phyloP scores from a whole-genome alignment of 2,113 vertebrate genomes.

The Sorex araneus region DNA sequence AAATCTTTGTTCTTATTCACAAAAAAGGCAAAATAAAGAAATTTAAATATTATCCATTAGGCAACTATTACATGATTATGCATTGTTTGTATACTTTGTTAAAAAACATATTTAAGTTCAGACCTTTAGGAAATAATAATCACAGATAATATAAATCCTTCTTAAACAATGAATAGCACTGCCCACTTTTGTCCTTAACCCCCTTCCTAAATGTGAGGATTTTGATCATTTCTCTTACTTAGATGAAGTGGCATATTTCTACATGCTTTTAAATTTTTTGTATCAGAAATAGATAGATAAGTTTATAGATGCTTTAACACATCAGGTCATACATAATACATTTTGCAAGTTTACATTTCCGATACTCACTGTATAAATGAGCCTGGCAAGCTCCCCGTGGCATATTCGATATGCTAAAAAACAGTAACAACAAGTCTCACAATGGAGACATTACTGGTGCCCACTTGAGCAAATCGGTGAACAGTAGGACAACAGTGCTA shows the following conservation, averaged over 20 bases:
- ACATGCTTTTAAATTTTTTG: background rate
- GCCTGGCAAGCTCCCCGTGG: no score
- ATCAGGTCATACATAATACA: background rate
- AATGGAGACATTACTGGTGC: no score
- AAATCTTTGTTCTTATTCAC: slow-evolving; percentile 27
- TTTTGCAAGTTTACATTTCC: background rate
- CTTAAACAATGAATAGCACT: background rate
- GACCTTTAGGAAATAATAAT: background rate
- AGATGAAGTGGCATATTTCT: background rate
- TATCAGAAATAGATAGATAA: background rate
- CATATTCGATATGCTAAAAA: no score
- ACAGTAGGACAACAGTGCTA: no score
- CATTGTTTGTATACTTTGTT: background rate
- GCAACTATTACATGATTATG: background rate
- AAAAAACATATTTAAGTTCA: background rate
- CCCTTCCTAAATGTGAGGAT: background rate
- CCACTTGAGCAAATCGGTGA: no score
- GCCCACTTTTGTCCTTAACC: background rate
- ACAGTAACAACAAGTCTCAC: no score
- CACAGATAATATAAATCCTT: background rate
- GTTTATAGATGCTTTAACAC: background rate
- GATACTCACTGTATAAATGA: no score
- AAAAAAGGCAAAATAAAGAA: slow-evolving; percentile 45
- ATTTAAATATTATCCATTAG: background rate
- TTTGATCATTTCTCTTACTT: background rate